phyloP scores from a whole-genome alignment of 2,888 invertebrate genomes.

The Shargacucullia verbasci region DNA sequence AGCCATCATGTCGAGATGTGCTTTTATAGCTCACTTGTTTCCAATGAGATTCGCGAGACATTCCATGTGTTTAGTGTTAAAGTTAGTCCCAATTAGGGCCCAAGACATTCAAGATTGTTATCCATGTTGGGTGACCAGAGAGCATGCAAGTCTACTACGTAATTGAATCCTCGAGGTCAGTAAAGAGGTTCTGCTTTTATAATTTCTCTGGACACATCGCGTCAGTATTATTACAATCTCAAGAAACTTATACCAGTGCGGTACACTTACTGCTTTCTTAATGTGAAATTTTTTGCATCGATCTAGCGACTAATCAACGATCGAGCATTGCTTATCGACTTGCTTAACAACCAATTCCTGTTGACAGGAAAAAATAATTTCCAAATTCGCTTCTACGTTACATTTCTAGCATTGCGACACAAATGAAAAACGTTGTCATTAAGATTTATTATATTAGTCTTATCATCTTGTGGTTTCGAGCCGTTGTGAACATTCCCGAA shows the following conservation, averaged over 20 bases:
- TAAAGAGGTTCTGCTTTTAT: constrained; percentile 29
- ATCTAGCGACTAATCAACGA: constrained; percentile 1
- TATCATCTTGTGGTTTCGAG: constrained; percentile 47
- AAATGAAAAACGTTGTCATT: constrained; percentile 42
- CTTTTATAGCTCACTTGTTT: constrained; percentile 44
- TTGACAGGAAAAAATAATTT: constrained; percentile 5
- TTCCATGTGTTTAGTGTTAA: constrained; percentile 65
- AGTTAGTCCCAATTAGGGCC: constrained; percentile 43
- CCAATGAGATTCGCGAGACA: constrained; percentile 70
- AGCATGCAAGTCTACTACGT: constrained; percentile 21
- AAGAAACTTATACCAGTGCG: constrained; percentile 51
- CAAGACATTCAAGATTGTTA: constrained; percentile 29
- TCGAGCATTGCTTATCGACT: neutral
- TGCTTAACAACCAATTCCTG: constrained; percentile 8
- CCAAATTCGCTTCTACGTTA: constrained; percentile 29
- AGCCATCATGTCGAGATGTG: constrained; percentile 44
- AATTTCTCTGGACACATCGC: constrained; percentile 43
- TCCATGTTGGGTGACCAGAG: constrained; percentile 35
- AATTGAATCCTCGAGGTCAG: constrained; percentile 27
- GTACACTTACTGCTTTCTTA: constrained; percentile 28
- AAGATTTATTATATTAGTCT: constrained; percentile 36
- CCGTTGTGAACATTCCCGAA: constrained; percentile 57
- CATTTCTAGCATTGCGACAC: constrained; percentile 43
- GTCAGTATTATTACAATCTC: constrained; percentile 66
- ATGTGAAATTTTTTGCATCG: constrained; percentile 3